A percentile compares a stretch with the other conserved stretches of the same genome.
Conservation (phyloP, 2,113 vertebrate species). For the Coptodon rendalli region DNA sequence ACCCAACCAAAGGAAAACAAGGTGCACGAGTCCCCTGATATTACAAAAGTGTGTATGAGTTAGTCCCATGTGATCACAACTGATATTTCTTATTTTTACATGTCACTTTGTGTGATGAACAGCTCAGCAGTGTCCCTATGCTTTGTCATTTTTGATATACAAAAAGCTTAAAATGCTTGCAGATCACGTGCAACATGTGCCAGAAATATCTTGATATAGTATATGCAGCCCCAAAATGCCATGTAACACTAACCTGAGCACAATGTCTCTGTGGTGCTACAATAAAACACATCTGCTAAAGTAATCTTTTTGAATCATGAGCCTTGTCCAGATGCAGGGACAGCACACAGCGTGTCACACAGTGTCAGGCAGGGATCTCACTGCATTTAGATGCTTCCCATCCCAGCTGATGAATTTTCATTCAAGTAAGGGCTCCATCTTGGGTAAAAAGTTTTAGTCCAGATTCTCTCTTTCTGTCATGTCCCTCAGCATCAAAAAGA, state of each 20-base stretch:
- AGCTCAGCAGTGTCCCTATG: neutral
- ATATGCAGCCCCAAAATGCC: neutral
- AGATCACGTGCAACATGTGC: neutral
- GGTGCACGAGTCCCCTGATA: neutral
- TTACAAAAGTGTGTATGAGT: neutral
- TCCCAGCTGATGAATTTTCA: neutral
- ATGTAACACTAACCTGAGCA: neutral
- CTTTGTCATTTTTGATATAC: fast-evolving
- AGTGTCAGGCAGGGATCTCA: neutral
- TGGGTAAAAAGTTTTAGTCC: neutral
- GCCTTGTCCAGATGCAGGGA: neutral
- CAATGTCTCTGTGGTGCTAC: fast-evolving
- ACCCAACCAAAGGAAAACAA: neutral
- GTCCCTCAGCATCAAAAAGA: fast-evolving
- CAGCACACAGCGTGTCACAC: neutral
- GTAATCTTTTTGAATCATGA: neutral
- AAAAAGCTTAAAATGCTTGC: neutral
- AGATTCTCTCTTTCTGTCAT: neutral
- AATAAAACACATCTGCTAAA: fast-evolving
- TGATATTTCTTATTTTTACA: neutral
- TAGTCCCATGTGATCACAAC: neutral
- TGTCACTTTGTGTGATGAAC: neutral
- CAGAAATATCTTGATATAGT: neutral
- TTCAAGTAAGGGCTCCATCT: neutral
- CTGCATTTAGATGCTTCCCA: neutral